phyloP scores from a whole-genome alignment of 2,888 invertebrate species.

The Rotaria socialis region DNA sequence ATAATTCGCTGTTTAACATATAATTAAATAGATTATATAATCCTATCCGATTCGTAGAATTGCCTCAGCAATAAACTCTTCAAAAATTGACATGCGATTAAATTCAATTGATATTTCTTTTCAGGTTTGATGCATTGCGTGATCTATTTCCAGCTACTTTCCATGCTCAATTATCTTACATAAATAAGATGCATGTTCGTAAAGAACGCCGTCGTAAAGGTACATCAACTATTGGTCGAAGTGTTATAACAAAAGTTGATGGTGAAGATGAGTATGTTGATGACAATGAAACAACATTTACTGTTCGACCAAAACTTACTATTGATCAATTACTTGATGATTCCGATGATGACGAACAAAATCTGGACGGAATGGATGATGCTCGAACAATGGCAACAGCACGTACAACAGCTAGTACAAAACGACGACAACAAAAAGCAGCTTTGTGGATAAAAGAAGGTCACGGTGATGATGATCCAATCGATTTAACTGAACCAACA shows the following conservation, averaged over 20 bases:
- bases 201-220: slow-evolving; percentile 20
- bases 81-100: too few relatives aligned
- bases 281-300: slow-evolving; percentile 21
- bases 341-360: background rate
- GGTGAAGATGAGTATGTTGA: slow-evolving; percentile 1
- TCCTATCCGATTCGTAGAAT: too few relatives aligned
- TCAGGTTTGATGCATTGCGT: background rate
- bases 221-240: background rate
- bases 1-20: too few relatives aligned
- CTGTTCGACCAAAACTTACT: background rate
- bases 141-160: background rate
- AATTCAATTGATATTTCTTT: background rate
- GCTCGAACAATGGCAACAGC: background rate
- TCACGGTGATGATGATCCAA: slow-evolving; percentile 40
- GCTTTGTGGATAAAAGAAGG: slow-evolving; percentile 43
- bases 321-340: slow-evolving; percentile 13
- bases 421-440: slow-evolving; percentile 34
- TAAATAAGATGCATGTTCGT: slow-evolving; percentile 7
- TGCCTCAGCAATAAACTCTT: too few relatives aligned
- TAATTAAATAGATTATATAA: too few relatives aligned
- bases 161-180: background rate
- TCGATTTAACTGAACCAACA: slow-evolving; percentile 42
- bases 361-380: background rate
- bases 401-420: slow-evolving; percentile 29
- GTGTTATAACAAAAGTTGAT: background rate